Conservation (phyloP, 2,888 invertebrate genomes). For the Stenotaenia linearis region DNA sequence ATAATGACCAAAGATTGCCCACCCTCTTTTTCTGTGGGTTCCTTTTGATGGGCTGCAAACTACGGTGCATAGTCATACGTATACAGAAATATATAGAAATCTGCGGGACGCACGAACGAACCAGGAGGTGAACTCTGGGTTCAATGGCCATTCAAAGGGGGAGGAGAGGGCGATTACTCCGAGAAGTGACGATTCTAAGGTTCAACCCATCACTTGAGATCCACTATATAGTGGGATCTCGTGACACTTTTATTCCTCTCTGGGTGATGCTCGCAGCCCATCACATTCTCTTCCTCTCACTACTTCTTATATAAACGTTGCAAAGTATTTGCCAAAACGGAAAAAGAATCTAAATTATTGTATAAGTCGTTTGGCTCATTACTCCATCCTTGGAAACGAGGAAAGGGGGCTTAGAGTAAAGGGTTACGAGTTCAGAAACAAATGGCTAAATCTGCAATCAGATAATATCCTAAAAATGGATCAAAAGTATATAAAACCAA, state of each 20-base stretch:
- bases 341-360: slow-evolving; percentile 24
- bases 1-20: background rate
- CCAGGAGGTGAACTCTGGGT: background rate
- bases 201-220: slow-evolving; percentile 26
- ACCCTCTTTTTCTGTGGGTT: background rate
- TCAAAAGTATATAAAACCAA: background rate
- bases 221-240: slow-evolving; percentile 26
- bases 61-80: background rate
- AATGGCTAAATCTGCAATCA: slow-evolving; percentile 1
- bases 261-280: slow-evolving; percentile 17
- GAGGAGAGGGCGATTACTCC: slow-evolving; percentile 17
- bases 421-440: slow-evolving; percentile 4
- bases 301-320: slow-evolving; percentile 26
- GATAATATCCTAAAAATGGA: slow-evolving; percentile 13
- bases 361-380: background rate
- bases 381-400: background rate
- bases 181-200: slow-evolving; percentile 20
- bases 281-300: slow-evolving; percentile 22
- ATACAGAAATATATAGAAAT: background rate
- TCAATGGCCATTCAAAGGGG: background rate
- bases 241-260: slow-evolving; percentile 26
- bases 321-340: slow-evolving; percentile 26
- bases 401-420: background rate
- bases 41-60: background rate
- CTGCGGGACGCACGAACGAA: slow-evolving; percentile 20